Evolutionary conservation across 23 tunicate species (phyloP).

Genomic region (Aplidium turbinatum): DNA sequence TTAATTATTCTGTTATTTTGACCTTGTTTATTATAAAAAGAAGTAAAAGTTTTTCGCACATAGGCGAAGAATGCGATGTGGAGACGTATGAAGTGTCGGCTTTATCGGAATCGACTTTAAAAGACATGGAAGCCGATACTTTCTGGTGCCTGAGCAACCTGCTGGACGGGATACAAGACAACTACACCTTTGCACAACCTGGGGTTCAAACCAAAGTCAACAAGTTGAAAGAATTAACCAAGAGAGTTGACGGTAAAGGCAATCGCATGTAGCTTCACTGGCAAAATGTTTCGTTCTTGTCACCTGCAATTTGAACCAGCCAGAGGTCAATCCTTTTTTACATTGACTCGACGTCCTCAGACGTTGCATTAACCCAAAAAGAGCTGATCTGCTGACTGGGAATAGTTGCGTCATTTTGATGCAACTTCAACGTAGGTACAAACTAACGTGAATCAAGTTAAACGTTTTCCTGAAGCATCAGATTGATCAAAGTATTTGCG

Average conservation of each 20-base stretch:
- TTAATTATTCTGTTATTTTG: too few species aligned
- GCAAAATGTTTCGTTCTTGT: not conserved
- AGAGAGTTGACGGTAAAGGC: constrained; percentile 82
- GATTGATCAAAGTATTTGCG: too few species aligned
- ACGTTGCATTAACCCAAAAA: too few species aligned
- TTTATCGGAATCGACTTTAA: constrained; percentile 43
- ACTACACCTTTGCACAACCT: constrained; percentile 99
- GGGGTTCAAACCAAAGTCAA: constrained; percentile 93
- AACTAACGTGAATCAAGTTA: too few species aligned
- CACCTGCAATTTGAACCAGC: too few species aligned
- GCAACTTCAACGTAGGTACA: too few species aligned
- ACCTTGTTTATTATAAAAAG: not conserved
- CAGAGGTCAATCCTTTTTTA: too few species aligned
- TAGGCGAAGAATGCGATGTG: constrained; percentile 53
- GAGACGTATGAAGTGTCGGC: constrained; percentile 73
- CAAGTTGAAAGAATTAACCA: constrained; percentile 71
- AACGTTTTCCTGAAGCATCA: too few species aligned
- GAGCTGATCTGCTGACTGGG: too few species aligned
- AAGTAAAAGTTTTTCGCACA: not conserved
- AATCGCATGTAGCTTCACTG: not conserved
- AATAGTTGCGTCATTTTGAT: too few species aligned
- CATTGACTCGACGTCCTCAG: too few species aligned
- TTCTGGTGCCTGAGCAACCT: constrained; percentile 88
- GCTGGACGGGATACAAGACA: constrained; percentile 97
- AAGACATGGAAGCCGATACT: constrained; percentile 94